Conservation (phyloP, 2,888 invertebrate genomes). For the Timandra comae region DNA sequence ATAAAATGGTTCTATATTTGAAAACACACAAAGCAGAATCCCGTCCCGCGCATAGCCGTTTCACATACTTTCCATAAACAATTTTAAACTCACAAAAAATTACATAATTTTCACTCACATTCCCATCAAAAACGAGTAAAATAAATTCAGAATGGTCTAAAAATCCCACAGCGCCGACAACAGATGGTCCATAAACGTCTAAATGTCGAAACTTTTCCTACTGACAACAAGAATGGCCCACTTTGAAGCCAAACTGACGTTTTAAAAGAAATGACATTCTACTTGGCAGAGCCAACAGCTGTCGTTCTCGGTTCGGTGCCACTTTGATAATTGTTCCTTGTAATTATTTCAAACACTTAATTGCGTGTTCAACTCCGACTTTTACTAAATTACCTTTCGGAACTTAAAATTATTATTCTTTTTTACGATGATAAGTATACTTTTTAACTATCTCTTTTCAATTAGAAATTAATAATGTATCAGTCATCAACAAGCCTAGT, state of each 20-base stretch:
- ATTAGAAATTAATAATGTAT: no score
- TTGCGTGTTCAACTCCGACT: constrained; percentile 39
- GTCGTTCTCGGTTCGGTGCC: constrained; percentile 37
- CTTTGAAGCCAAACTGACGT: constrained; percentile 22
- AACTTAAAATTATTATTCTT: constrained; percentile 27
- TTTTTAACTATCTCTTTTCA: no score
- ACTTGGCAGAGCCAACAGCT: constrained; percentile 43
- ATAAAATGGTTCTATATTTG: no score
- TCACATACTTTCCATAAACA: no score
- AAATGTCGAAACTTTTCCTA: constrained; percentile 50
- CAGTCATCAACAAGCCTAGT: no score
- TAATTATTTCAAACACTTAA: constrained; percentile 49
- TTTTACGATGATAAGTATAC: no score
- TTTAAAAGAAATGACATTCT: constrained; percentile 46
- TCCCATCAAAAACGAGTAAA: no score
- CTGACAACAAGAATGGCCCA: constrained; percentile 40
- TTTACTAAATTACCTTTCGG: constrained; percentile 37
- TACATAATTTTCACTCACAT: no score
- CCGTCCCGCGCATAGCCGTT: no score
- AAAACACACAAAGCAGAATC: no score
- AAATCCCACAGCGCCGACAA: constrained; percentile 35
- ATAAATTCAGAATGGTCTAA: constrained; percentile 29
- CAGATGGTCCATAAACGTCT: constrained; percentile 58
- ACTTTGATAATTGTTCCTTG: constrained; percentile 48
- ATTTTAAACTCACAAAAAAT: no score